These are phyloP conservation scores for Carollia perspicillata DNA, from an alignment of 2,113 vertebrate genomes.

Conservation along the genomic window DNA sequence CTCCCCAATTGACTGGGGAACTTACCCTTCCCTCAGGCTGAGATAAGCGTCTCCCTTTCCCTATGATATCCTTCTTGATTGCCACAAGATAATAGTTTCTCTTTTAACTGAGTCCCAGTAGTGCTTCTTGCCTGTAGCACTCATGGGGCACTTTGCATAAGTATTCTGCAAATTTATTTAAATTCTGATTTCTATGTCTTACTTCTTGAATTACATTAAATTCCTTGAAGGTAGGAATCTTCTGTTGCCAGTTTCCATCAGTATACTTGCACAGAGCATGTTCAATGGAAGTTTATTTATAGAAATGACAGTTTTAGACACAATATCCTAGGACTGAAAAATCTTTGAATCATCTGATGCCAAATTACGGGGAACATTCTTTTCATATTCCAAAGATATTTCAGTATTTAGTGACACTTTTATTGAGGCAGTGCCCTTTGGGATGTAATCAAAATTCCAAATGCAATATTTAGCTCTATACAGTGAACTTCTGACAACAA, in stretches of 20 bases:
- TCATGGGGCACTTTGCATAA: not conserved
- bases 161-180: not conserved
- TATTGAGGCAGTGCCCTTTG: not conserved
- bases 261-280: not conserved
- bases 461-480: slow-evolving; percentile 1
- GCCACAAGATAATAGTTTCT: not conserved
- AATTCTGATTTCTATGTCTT: not conserved
- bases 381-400: not conserved
- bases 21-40: not conserved
- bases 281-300: not conserved
- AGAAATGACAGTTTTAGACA: not conserved
- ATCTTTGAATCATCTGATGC: not conserved
- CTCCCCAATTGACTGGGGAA: not conserved
- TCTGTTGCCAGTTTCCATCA: not conserved
- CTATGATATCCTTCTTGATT: not conserved
- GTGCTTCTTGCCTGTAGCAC: not conserved
- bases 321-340: not conserved
- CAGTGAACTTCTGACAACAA: not conserved
- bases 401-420: not conserved
- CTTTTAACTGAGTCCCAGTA: not conserved
- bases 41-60: not conserved
- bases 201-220: not conserved
- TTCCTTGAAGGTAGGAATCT: not conserved
- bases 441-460: not conserved
- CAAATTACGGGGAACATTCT: not conserved